A percentile compares a stretch with the other conserved stretches of the same genome.
phyloP scores from a whole-genome alignment of 2,888 invertebrate genomes.

The Ophioninae sp. region DNA sequence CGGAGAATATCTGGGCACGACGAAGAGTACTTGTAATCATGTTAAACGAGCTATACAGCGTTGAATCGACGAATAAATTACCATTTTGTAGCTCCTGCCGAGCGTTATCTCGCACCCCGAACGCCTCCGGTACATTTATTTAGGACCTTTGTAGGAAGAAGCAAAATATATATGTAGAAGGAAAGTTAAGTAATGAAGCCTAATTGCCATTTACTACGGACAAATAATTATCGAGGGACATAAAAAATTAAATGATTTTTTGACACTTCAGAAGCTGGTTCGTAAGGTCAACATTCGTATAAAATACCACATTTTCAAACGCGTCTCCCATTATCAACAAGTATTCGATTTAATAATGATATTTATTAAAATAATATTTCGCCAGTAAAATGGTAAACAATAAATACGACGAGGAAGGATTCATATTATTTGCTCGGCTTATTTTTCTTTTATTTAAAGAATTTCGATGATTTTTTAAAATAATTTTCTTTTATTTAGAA shows the following conservation, averaged over 20 bases:
- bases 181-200: neutral
- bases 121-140: slow-evolving; percentile 47
- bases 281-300: neutral
- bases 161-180: neutral
- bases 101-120: slow-evolving; percentile 19
- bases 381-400: neutral
- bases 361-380: neutral
- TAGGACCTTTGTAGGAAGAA: slow-evolving; percentile 15
- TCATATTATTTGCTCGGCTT: neutral
- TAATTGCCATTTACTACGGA: neutral
- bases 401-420: neutral
- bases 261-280: neutral
- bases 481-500: neutral
- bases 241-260: neutral
- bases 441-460: neutral
- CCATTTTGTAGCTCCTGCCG: slow-evolving; percentile 51
- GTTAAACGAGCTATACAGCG: slow-evolving; percentile 40
- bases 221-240: too few species aligned
- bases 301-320: neutral
- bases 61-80: slow-evolving; percentile 69
- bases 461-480: too few species aligned
- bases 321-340: neutral
- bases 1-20: slow-evolving; percentile 41
- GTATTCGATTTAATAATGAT: neutral
- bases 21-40: slow-evolving; percentile 46